phyloP scores from a whole-genome alignment of 2,113 vertebrate genomes.

The Trematocara macrostoma region DNA sequence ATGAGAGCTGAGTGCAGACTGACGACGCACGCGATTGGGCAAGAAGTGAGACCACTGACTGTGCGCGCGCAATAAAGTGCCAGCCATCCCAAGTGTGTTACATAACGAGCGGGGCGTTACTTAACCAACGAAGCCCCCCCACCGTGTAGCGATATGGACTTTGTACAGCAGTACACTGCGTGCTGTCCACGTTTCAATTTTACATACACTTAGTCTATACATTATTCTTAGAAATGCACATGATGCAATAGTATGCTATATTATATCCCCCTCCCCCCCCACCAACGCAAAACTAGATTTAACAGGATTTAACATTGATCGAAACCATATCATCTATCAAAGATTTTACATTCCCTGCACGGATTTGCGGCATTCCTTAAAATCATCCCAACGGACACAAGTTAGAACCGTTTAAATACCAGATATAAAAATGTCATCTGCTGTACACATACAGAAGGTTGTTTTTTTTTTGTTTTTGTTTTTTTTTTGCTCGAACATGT shows the following conservation, averaged over 20 bases:
- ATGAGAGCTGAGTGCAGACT: conserved; percentile 14
- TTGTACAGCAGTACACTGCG: background rate
- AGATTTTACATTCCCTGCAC: background rate
- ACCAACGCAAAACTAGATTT: background rate
- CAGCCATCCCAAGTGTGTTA: conserved; percentile 58
- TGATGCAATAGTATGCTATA: background rate
- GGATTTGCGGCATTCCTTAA: background rate
- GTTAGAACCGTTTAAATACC: background rate
- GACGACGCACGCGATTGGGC: conserved; percentile 42
- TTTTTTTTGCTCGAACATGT: background rate
- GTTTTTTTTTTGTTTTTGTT: background rate
- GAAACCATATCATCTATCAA: background rate
- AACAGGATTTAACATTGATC: background rate
- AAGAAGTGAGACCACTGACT: conserved; percentile 22
- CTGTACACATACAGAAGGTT: background rate
- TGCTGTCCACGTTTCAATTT: background rate
- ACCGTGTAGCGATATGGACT: background rate
- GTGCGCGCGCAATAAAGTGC: conserved; percentile 32
- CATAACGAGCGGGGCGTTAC: conserved; percentile 56
- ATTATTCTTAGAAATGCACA: background rate
- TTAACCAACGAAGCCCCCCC: conserved; percentile 22
- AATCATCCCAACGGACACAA: background rate
- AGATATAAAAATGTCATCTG: background rate
- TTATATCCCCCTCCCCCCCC: background rate
- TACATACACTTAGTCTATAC: background rate